Percentiles rank a stretch among this genome's conserved stretches.
These are phyloP conservation scores for Hipparchia sbordonii DNA, from an alignment of 2,888 invertebrate species.

Conservation along the genomic window DNA sequence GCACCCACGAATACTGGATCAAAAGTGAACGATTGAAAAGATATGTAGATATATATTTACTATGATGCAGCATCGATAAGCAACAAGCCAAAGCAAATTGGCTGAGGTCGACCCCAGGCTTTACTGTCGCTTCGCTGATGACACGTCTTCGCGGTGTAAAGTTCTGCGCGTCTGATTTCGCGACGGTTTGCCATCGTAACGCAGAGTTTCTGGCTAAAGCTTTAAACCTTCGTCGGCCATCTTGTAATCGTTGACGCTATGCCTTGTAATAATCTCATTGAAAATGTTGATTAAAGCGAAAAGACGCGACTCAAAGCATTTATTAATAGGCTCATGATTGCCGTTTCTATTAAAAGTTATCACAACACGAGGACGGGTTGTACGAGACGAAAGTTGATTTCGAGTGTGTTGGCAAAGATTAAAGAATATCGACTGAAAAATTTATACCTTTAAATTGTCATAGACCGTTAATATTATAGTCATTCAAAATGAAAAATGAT, in stretches of 20 bases:
- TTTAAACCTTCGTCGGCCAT: constrained; percentile 45
- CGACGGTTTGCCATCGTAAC: neutral
- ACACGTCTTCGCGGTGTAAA: neutral
- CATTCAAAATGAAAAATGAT: no score
- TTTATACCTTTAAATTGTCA: neutral
- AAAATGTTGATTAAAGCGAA: constrained; percentile 70
- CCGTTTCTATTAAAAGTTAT: constrained; percentile 66
- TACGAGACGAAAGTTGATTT: constrained; percentile 48
- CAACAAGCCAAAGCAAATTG: no score
- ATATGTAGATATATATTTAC: no score
- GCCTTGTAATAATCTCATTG: constrained; percentile 67
- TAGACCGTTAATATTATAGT: no score
- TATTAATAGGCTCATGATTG: constrained; percentile 72
- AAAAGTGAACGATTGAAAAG: no score
- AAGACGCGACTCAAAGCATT: constrained; percentile 58
- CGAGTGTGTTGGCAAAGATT: constrained; percentile 50
- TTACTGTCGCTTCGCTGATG: neutral
- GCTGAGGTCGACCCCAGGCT: no score
- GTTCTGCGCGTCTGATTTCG: neutral
- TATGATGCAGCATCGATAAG: no score
- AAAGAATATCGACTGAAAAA: neutral
- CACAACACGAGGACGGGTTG: constrained; percentile 57
- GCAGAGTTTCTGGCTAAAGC: neutral
- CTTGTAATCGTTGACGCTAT: constrained; percentile 47
- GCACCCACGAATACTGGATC: no score